These are phyloP conservation scores for Scaeva pyrastri DNA, from an alignment of 2,888 invertebrate genomes.

Conservation along the genomic window DNA sequence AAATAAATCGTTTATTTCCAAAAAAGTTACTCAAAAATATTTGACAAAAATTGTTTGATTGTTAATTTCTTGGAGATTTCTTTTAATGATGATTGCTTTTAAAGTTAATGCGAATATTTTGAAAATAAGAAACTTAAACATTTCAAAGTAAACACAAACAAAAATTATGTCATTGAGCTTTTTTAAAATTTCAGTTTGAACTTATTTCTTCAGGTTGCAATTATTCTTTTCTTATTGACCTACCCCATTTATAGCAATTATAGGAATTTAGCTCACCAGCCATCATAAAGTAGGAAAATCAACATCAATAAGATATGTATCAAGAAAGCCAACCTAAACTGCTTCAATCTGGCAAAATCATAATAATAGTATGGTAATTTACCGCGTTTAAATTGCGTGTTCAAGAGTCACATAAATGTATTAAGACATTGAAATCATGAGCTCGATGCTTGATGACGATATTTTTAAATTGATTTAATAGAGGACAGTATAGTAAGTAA, in stretches of 20 bases:
- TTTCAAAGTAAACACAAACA: not conserved
- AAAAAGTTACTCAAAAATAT: no score
- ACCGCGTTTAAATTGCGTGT: constrained; percentile 46
- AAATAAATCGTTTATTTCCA: no score
- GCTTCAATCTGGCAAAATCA: constrained; percentile 30
- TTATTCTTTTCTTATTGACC: constrained; percentile 11
- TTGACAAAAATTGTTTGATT: no score
- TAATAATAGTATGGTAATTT: constrained; percentile 56
- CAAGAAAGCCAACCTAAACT: constrained; percentile 5
- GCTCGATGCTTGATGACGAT: constrained; percentile 9
- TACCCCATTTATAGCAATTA: constrained; percentile 24
- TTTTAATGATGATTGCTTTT: no score
- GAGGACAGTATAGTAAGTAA: not conserved
- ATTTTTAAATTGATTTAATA: constrained; percentile 30
- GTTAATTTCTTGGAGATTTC: no score
- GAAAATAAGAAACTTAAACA: no score
- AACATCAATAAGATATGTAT: not conserved
- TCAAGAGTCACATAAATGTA: not conserved
- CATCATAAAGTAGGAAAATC: not conserved
- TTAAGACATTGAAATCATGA: constrained; percentile 32
- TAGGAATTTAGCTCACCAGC: not conserved
- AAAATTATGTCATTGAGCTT: not conserved
- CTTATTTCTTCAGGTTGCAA: not conserved
- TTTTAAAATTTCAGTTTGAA: no score
- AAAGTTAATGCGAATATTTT: no score